Evolutionary conservation across 1,140 invertebrate species (phyloP), one percentile per base, ranked within the genome.

Genomic region (Drosophila nebulosa): DNA sequence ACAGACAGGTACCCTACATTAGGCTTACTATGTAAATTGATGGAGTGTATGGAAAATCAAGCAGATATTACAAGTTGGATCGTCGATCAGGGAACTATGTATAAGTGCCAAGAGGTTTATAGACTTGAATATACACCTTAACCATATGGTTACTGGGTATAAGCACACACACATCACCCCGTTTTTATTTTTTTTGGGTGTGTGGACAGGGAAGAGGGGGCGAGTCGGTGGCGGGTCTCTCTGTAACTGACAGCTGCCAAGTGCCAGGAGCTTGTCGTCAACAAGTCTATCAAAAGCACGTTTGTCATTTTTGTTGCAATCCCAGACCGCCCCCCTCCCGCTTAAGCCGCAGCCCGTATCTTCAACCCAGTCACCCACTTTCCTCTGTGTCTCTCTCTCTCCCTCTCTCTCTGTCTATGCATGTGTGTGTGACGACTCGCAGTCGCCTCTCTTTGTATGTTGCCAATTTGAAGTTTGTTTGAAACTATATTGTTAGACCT

Each of bases 251-350:
- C 81, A 86, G 81, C 83, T 88, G 81, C 83, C 81, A 86, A 88
- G 81, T 86, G 83, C 78, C 83, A 88, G 78, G 50, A 83, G 79
- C 79, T 88, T 88, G 83, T 88, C 83, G 83, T 88, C 83, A 88
- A 88, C 83, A 88, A 88, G 83, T 88, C 83, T 88, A 88, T 88
- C 83, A 88, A 88, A 83, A 88, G 83, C 79, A 88, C 83, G 83
- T 88, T 88, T 88, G 83, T 88, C 83, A 88, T 88, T 88, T 74
- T 68, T 79, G 83, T 83, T 88, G 83, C 83, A 88, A 39, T 78
- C 52, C 51, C 52, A 12, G 7, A 2, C 27, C 27, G 21, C 35
- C 57, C 18, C 62, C 22, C 30, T 16, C 3, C 30, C 22, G 12
- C 7, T 2, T n/a, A n/a, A n/a, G n/a, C n/a, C n/a, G 21, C 24